Conservation (phyloP, 2,888 invertebrate genomes). For the Caenorhabditis panamensis region DNA sequence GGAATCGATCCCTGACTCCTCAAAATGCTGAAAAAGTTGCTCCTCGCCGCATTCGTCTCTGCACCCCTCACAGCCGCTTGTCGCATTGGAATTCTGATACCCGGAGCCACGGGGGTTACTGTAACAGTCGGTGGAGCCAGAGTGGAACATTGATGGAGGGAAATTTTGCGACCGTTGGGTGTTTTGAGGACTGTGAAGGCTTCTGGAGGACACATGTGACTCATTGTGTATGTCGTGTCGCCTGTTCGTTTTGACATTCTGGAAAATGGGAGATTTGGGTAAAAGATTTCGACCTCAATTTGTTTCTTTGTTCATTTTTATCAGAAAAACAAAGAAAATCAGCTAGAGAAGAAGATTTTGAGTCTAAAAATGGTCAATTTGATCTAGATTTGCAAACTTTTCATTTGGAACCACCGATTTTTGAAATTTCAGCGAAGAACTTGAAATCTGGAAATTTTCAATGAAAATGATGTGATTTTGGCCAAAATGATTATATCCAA, state of each 20-base stretch:
- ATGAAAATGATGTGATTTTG: too few relatives aligned
- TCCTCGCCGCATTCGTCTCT: conserved; percentile 16
- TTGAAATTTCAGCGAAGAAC: too few relatives aligned
- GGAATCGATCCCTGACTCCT: conserved; percentile 58
- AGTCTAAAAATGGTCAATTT: too few relatives aligned
- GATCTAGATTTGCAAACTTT: too few relatives aligned
- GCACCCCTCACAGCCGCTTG: conserved; percentile 34
- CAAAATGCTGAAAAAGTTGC: conserved; percentile 55
- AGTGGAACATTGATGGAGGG: conserved; percentile 31
- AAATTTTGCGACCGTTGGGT: conserved; percentile 49
- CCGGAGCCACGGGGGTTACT: conserved; percentile 20
- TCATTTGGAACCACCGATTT: too few relatives aligned
- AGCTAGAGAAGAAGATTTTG: too few relatives aligned
- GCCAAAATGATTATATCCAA: too few relatives aligned
- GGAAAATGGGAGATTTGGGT: neutral
- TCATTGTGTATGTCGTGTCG: conserved; percentile 60
- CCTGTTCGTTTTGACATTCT: conserved; percentile 55
- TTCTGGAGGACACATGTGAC: conserved; percentile 61
- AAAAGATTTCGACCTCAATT: neutral
- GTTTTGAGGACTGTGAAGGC: conserved; percentile 60
- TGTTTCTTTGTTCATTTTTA: too few relatives aligned
- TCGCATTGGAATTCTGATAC: conserved; percentile 41
- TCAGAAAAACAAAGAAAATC: too few relatives aligned
- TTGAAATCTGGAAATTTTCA: too few relatives aligned
- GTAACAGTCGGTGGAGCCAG: neutral